A percentile compares a stretch with the other conserved stretches of the same genome.
phyloP scores from a whole-genome alignment of 2,113 vertebrate genomes.

The Apodemus sylvaticus region DNA sequence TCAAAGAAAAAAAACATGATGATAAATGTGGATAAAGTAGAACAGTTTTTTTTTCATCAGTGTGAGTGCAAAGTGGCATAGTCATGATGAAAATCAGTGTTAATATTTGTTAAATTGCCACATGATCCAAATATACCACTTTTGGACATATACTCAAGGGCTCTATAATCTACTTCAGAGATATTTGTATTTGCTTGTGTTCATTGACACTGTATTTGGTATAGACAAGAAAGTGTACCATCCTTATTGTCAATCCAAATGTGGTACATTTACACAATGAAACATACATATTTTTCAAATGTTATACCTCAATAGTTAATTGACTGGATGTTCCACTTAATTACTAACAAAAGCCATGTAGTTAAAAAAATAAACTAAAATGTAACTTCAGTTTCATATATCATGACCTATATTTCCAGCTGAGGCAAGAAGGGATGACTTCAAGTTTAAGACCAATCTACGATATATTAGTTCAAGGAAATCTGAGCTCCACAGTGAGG shows the following conservation, averaged over 20 bases:
- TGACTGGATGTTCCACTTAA: neutral
- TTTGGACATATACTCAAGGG: neutral
- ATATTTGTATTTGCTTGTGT: neutral
- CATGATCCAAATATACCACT: neutral
- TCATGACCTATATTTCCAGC: neutral
- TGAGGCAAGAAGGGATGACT: neutral
- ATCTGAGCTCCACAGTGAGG: neutral
- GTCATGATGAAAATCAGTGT: neutral
- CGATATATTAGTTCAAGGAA: neutral
- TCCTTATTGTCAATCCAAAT: neutral
- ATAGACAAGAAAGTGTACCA: neutral
- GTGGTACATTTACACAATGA: neutral
- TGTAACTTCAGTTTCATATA: neutral
- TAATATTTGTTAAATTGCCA: neutral
- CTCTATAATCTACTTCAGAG: neutral
- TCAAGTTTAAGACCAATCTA: neutral
- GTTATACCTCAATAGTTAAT: neutral
- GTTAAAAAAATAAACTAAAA: neutral
- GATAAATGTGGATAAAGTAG: neutral
- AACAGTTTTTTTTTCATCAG: neutral
- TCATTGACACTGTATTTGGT: neutral
- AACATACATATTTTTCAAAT: neutral
- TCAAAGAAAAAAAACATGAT: neutral
- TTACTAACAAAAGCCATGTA: neutral
- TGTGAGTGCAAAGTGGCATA: neutral